Percentiles rank a stretch among this genome's conserved stretches.
These are phyloP conservation scores for Drosophila bocki DNA, from an alignment of 1,140 invertebrate genomes.

Conservation along the genomic window DNA sequence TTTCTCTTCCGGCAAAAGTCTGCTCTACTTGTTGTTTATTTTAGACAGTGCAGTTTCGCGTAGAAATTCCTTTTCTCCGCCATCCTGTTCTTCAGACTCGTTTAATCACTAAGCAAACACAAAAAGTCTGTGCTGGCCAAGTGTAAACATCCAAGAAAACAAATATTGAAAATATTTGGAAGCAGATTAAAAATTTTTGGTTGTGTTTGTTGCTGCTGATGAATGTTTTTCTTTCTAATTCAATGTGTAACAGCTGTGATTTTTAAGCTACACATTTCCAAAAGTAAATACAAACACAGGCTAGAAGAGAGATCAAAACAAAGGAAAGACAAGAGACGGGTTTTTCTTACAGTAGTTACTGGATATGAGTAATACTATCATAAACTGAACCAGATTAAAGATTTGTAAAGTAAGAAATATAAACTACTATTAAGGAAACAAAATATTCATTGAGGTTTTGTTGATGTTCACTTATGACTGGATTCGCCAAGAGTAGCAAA, in stretches of 20 bases:
- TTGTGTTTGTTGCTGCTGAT: constrained; percentile 30
- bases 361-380: background rate
- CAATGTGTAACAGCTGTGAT: constrained; percentile 38
- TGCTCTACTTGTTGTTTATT: constrained; percentile 42
- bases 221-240: constrained; percentile 46
- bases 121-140: constrained; percentile 53
- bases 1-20: constrained; percentile 7
- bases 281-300: constrained; percentile 28
- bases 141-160: constrained; percentile 61
- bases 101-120: constrained; percentile 64
- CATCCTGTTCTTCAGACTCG: constrained; percentile 21
- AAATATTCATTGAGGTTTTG: rapidly evolving
- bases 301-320: constrained; percentile 2
- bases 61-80: constrained; percentile 31
- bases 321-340: constrained; percentile 8
- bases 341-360: constrained; percentile 23
- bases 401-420: background rate
- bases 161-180: constrained; percentile 69
- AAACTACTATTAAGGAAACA: background rate
- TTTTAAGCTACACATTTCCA: constrained; percentile 26
- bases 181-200: constrained; percentile 24
- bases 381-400: background rate
- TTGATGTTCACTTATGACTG: no score
- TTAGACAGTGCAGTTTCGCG: constrained; percentile 47
- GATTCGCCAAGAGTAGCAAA: no score